Base-by-base conservation (phyloP, 1,140 invertebrate genomes). In the Riptortus pedestris region DNA sequence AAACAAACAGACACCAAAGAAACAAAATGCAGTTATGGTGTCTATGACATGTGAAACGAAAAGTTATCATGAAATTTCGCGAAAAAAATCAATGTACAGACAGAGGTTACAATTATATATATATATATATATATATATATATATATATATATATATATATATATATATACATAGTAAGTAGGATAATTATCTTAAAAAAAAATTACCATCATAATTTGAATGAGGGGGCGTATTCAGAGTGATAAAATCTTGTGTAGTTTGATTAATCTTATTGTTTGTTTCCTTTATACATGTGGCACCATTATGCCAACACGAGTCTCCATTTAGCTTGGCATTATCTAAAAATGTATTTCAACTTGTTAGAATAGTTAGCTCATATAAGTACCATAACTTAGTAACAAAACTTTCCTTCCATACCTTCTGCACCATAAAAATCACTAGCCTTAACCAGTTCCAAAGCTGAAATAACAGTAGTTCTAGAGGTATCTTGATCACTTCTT, bases 371-470 rank as follows among this genome's bases (percentile, higher is more conserved):
- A n/a, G n/a, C 31, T 38, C 31, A 7, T 38, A 38, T 7, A 38
- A 38, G 31, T 51, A 20, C 48, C 7, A 51, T 9, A 51, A 5
- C 18, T 20, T 7, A 20, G 5, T 7, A 9, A 51, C 18, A 9
- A 9, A 9, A 9, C 18, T 51, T 9, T 51, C 5, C 7, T 9
- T 9, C 18, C 7, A 20, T 24, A 65, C 63, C 63, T 22, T 26
- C 45, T 12, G 29, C 29, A 2, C 62, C 67, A 64, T 67, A 69
- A 33, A 69, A 69, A 58, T 69, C 67, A 43, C 51, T 48, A 26
- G 67, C 67, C 65, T 67, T 69, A 1, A 69, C 67, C 29, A 69
- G 33, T 64, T 67, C 67, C 20, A 66, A 22, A 14, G 57, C 64
- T 47, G 67, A 61, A 45, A 67, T 29, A 9, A 38, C 38, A 55